phyloP scores from a whole-genome alignment of 2,797 vertebrate species.

The Enteromius thamalakanensis region DNA sequence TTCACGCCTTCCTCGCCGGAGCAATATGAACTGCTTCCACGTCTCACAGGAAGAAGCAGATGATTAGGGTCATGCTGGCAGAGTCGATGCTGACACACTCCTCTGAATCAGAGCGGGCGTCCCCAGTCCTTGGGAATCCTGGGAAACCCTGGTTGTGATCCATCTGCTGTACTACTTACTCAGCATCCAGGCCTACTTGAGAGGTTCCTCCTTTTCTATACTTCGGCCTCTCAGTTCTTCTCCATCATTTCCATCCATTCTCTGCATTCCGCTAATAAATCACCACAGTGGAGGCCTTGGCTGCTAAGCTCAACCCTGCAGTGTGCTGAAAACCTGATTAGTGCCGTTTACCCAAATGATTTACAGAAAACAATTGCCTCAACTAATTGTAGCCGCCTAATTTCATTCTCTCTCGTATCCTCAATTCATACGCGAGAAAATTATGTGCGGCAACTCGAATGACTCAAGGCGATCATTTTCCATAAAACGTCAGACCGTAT shows the following conservation, averaged over 20 bases:
- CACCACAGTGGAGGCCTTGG: constrained; percentile 28
- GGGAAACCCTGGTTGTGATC: constrained; percentile 46
- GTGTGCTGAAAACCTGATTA: constrained; percentile 44
- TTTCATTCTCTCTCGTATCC: constrained; percentile 40
- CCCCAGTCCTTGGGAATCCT: constrained; percentile 47
- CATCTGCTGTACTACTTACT: constrained; percentile 49
- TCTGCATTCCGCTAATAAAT: constrained; percentile 35
- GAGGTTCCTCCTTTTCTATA: not conserved
- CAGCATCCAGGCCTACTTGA: constrained; percentile 22
- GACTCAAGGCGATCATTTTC: constrained; percentile 40
- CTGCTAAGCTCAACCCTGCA: constrained; percentile 36
- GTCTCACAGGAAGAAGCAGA: constrained; percentile 55
- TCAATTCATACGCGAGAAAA: constrained; percentile 23
- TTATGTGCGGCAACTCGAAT: constrained; percentile 21
- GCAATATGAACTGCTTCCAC: constrained; percentile 54
- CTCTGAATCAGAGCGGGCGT: constrained; percentile 43
- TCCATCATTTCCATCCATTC: constrained; percentile 28
- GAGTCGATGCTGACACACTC: constrained; percentile 52
- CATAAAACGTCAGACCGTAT: not conserved
- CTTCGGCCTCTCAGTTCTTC: not conserved
- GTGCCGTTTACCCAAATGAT: constrained; percentile 38
- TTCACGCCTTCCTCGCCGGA: constrained; percentile 55
- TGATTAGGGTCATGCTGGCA: constrained; percentile 51
- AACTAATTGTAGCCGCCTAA: constrained; percentile 40
- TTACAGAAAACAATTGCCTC: constrained; percentile 46